Evolutionary conservation across 2,888 invertebrate genomes (phyloP), one percentile per base, ranked within the genome.

Genomic region (Polia nebulosa): DNA sequence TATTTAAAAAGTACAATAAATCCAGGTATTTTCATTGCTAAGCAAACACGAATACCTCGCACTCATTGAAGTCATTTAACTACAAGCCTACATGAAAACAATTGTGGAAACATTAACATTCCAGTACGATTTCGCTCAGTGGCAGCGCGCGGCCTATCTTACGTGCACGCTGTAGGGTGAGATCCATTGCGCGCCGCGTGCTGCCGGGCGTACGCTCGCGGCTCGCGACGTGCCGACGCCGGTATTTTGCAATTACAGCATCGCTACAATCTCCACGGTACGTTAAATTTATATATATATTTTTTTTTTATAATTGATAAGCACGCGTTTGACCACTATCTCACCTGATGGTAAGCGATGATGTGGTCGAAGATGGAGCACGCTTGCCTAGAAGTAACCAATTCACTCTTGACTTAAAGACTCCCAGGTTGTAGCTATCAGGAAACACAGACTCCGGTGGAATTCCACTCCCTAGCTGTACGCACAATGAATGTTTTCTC

Each of bases 191-290:
- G 44, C 52, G 15, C 52, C 11, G 39, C 45, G 52, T 59, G 41
- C 49, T 36, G 57, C 17, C 45, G 47, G 25, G 67, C 53, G 58
- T 47, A 47, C 67, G 68, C 59, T 51, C 47, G 9, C 39, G 61
- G 27, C 41, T 5, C 13, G 27, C 20, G 64, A 56, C 56, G 57
- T 44, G 51, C 68, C 60, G 49, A 44, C 65, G 15, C n/a, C 34
- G 64, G 66, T 59, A 72, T 68, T 74, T 72, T 22, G 53, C 56
- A 82, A 80, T 81, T 72, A 72, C 65, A 77, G 47, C 57, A 55
- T 56, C 63, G 65, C 62, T 70, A 80, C 71, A 80, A 68, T 82
- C 57, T 72, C 63, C 8, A 49, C 61, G 39, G 64, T 59, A 55
- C 49, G 60, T 63, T 75, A 78, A 65, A 72, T 66, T n/a, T 55